These are phyloP conservation scores for Hippopotamyrus pictus DNA, from an alignment of 2,797 vertebrate species.

Conservation along the genomic window DNA sequence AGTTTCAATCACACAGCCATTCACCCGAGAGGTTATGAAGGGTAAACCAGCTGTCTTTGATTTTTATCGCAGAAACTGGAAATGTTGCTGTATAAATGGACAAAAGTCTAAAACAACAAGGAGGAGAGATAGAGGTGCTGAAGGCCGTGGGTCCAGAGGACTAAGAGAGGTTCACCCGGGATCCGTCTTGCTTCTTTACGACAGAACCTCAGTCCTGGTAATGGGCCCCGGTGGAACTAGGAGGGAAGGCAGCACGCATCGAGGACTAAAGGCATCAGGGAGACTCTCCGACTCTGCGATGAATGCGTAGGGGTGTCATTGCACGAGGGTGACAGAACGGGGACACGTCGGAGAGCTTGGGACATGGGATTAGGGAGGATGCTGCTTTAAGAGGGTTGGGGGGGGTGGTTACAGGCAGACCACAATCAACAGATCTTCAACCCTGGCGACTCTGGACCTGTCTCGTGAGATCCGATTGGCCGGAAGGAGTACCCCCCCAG, in stretches of 20 bases:
- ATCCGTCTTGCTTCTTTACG: background rate
- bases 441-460: background rate
- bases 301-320: background rate
- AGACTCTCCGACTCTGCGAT: background rate
- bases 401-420: background rate
- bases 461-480: background rate
- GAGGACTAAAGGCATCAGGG: background rate
- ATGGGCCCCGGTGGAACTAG: background rate
- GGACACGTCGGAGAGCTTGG: background rate
- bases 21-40: background rate
- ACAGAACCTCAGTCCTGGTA: background rate
- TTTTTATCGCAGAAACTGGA: background rate
- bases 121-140: background rate
- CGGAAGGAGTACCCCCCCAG: background rate
- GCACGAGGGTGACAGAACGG: background rate
- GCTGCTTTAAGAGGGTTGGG: background rate
- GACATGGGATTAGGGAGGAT: background rate
- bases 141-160: background rate
- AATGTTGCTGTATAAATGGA: background rate
- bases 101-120: background rate
- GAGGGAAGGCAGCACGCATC: background rate
- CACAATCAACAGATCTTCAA: background rate
- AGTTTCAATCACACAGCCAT: background rate
- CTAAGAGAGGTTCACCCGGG: background rate
- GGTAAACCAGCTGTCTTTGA: background rate